These are phyloP conservation scores for Cotesia typhae DNA, from an alignment of 1,140 invertebrate genomes.

Conservation along the genomic window DNA sequence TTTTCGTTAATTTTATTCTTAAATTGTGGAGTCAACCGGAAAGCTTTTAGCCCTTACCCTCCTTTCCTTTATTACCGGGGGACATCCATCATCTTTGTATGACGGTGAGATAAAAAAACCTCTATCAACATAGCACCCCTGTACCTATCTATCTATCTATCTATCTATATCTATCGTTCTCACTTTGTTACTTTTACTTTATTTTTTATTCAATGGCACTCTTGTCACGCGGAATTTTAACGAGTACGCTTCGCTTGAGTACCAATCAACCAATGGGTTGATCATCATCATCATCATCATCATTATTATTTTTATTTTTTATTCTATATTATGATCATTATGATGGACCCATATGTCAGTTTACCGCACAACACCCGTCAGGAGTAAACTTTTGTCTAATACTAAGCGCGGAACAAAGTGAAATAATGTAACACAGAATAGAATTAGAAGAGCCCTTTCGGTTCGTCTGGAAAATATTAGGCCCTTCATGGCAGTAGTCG, in stretches of 20 bases:
- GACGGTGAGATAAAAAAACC: constrained; percentile 39
- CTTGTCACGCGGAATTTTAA: constrained; percentile 16
- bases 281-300: too few relatives aligned
- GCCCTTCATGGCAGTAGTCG: too few relatives aligned
- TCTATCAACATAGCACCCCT: constrained; percentile 33
- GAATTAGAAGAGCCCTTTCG: neutral
- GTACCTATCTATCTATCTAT: constrained; percentile 33
- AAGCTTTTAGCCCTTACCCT: neutral
- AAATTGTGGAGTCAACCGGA: constrained; percentile 10
- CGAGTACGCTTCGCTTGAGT: constrained; percentile 29
- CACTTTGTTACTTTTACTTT: neutral
- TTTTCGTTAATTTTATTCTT: constrained; percentile 1
- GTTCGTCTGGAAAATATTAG: constrained; percentile 15
- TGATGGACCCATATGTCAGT: constrained; percentile 53
- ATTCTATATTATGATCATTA: neutral
- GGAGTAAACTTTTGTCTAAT: neutral
- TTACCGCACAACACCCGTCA: constrained; percentile 49
- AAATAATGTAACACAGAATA: too few relatives aligned
- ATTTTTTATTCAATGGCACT: neutral
- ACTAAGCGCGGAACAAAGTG: too few relatives aligned
- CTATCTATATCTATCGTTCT: neutral
- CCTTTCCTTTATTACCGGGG: constrained; percentile 1
- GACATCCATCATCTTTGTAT: constrained; percentile 16
- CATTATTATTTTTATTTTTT: too few relatives aligned
- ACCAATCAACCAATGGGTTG: constrained; percentile 17